Conservation (phyloP, 2,797 vertebrate genomes). For the Loriculus beryllinus region DNA sequence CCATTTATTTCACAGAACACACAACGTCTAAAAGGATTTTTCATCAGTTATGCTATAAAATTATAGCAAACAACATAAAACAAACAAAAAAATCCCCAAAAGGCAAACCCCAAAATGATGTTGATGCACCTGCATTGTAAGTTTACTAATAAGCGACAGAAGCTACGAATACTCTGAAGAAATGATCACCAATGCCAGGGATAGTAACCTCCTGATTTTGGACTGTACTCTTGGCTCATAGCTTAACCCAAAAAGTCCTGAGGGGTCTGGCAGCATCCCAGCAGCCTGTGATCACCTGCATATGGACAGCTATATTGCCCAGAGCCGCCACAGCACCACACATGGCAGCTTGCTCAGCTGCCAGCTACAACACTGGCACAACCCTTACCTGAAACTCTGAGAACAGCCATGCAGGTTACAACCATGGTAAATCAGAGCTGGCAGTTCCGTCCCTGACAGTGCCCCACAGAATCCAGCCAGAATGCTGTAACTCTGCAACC, state of each 20-base stretch:
- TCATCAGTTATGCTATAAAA: neutral
- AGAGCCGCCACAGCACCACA: neutral
- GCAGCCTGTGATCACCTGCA: neutral
- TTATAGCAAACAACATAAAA: neutral
- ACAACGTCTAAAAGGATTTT: neutral
- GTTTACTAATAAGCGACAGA: neutral
- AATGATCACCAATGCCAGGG: neutral
- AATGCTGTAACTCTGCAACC: neutral
- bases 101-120: neutral
- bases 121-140: neutral
- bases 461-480: neutral
- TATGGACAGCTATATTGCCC: neutral
- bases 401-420: neutral
- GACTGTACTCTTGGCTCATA: neutral
- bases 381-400: neutral
- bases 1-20: neutral
- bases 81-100: neutral
- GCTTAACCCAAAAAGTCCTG: neutral
- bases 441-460: neutral
- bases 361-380: neutral
- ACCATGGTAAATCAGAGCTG: neutral
- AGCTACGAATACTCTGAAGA: neutral
- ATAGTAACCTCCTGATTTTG: neutral
- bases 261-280: neutral
- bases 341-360: fast-evolving